phyloP scores from a whole-genome alignment of 2,113 vertebrate species.

The Pontoporia blainvillei region DNA sequence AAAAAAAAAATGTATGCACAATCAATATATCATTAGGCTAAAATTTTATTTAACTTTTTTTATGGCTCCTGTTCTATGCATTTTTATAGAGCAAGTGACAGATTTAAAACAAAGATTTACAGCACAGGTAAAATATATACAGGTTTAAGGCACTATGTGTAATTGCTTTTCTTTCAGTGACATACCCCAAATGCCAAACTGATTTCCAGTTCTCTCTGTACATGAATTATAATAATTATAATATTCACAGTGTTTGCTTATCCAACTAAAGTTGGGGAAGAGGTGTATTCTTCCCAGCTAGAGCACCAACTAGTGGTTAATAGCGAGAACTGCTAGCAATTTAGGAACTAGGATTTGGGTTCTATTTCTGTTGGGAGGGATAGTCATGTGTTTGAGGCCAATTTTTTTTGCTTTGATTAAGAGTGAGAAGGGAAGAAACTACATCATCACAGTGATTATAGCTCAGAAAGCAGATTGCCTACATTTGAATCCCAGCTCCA shows the following conservation, averaged over 20 bases:
- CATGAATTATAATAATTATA: background rate
- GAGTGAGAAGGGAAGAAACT: background rate
- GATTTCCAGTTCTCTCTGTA: background rate
- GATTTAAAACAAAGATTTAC: constrained; percentile 54
- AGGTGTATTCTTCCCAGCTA: background rate
- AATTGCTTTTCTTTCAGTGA: constrained; percentile 45
- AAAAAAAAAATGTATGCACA: constrained; percentile 23
- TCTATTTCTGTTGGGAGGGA: background rate
- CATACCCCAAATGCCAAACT: background rate
- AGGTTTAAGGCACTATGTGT: constrained; percentile 9
- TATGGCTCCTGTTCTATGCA: background rate
- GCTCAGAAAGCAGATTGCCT: background rate
- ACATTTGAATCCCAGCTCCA: background rate
- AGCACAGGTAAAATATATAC: background rate
- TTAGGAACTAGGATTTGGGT: background rate
- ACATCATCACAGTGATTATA: background rate
- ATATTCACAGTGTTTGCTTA: background rate
- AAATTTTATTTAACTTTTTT: constrained; percentile 53
- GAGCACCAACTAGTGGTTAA: background rate
- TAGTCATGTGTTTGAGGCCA: background rate
- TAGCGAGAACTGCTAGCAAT: background rate
- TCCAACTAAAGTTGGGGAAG: background rate
- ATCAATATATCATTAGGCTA: constrained; percentile 48
- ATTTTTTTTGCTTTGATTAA: background rate
- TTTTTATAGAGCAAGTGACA: constrained; percentile 28